These are phyloP conservation scores for Colius striatus DNA, from an alignment of 2,113 vertebrate species.

Conservation along the genomic window DNA sequence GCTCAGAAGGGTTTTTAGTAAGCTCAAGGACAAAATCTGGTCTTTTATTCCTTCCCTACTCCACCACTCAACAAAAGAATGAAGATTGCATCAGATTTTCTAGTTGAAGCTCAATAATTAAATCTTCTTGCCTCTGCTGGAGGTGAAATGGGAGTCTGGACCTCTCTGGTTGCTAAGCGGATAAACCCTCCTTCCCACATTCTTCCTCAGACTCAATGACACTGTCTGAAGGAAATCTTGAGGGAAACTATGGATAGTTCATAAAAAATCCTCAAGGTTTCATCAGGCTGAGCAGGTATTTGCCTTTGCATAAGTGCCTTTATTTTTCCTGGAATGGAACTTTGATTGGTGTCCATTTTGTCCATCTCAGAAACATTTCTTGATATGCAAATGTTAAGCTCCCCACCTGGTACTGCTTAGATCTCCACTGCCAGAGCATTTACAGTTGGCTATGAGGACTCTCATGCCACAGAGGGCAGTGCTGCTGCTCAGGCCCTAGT, in stretches of 20 bases:
- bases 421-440: not conserved
- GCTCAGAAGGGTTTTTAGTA: slow-evolving; percentile 53
- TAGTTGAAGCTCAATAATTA: not conserved
- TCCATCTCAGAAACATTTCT: not conserved
- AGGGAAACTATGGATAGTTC: not conserved
- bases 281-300: not conserved
- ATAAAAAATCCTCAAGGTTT: not conserved
- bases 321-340: not conserved
- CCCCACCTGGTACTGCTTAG: not conserved
- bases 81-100: not conserved
- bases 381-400: not conserved
- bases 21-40: slow-evolving; percentile 56
- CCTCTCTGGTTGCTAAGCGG: not conserved
- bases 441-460: not conserved
- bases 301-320: not conserved
- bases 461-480: not conserved
- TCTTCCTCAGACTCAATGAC: not conserved
- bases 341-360: not conserved
- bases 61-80: not conserved
- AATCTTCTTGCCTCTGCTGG: not conserved
- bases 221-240: not conserved
- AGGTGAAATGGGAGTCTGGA: not conserved
- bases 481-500: not conserved
- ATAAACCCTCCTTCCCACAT: not conserved
- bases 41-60: slow-evolving; percentile 16